Conservation (phyloP, 2,888 invertebrate species). For the Nephrotoma flavescens region DNA sequence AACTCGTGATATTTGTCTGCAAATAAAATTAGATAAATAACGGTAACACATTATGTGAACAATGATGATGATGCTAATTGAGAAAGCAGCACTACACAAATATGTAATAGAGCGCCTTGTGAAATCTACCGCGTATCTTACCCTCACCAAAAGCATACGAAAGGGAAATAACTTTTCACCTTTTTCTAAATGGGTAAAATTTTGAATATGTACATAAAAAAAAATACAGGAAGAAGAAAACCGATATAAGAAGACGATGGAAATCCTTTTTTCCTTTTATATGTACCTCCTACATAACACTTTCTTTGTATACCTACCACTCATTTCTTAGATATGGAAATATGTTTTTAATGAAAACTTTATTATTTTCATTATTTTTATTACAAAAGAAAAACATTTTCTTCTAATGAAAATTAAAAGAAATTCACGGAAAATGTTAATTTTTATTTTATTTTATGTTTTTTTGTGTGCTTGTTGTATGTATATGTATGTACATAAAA, state of each 20-base stretch:
- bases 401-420: neutral
- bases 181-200: neutral
- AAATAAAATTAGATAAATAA: neutral
- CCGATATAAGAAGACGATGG: neutral
- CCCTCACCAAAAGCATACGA: neutral
- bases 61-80: neutral
- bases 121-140: neutral
- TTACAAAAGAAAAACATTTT: neutral
- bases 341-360: neutral
- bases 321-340: neutral
- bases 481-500: neutral
- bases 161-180: neutral
- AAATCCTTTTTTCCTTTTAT: neutral
- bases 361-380: neutral
- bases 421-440: neutral
- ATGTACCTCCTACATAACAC: neutral
- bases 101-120: neutral
- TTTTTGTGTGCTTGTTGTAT: neutral
- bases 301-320: neutral
- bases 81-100: neutral
- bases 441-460: neutral
- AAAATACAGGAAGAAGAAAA: neutral
- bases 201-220: neutral
- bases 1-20: neutral
- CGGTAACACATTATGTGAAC: neutral